These are phyloP conservation scores for Nezara viridula DNA, from an alignment of 2,888 invertebrate species.

Conservation along the genomic window DNA sequence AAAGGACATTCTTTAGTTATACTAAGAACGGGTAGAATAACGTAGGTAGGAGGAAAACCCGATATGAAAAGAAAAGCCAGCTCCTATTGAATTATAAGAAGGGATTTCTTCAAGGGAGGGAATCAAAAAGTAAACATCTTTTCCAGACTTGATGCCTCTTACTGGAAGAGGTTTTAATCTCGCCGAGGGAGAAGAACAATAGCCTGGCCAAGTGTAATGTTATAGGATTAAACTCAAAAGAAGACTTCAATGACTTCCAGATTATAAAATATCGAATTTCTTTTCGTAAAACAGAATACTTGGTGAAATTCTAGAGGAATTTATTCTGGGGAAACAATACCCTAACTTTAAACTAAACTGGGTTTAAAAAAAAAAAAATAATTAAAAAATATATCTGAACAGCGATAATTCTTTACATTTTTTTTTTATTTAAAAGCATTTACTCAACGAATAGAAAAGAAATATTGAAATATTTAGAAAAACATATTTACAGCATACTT, in stretches of 20 bases:
- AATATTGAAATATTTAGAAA: no score
- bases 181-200: not conserved
- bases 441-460: no score
- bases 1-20: no score
- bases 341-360: not conserved
- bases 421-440: no score
- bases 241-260: not conserved
- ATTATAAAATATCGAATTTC: not conserved
- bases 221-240: not conserved
- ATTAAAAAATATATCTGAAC: no score
- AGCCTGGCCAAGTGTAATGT: not conserved
- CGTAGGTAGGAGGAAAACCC: not conserved
- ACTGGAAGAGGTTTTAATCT: not conserved
- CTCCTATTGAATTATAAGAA: not conserved
- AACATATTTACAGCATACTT: no score
- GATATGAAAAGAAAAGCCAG: not conserved
- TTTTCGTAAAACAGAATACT: not conserved
- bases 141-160: not conserved
- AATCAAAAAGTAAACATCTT: conserved; percentile 2
- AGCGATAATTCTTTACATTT: no score
- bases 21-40: no score
- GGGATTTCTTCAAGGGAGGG: not conserved
- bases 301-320: not conserved
- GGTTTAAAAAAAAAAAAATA: not conserved
- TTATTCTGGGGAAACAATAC: not conserved